These are phyloP conservation scores for Zosterops borbonicus DNA, from an alignment of 2,113 vertebrate genomes.

Conservation along the genomic window DNA sequence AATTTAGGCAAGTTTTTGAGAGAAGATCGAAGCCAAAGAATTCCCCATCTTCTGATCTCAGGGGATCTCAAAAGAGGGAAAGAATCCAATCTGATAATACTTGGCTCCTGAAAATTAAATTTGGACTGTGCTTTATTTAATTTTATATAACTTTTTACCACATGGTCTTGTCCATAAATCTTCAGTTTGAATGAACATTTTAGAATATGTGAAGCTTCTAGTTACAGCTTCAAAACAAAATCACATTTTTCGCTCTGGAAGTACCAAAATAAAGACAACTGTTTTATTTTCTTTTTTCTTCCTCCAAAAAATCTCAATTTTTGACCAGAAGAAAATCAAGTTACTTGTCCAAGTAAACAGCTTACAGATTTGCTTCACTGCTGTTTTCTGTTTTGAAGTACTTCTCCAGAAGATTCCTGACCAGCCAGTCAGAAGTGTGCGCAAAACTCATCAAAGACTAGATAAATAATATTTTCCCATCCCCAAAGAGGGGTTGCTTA, in stretches of 20 bases:
- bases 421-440: not conserved
- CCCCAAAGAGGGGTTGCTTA: not conserved
- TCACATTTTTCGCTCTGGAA: not conserved
- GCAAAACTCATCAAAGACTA: not conserved
- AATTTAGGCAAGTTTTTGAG: not conserved
- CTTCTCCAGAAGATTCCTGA: not conserved
- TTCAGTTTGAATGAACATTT: not conserved
- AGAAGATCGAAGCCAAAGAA: not conserved
- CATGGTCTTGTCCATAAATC: not conserved
- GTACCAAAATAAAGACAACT: not conserved
- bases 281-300: not conserved
- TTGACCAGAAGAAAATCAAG: not conserved
- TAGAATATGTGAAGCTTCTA: not conserved
- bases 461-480: not conserved
- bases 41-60: not conserved
- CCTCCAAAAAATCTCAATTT: not conserved
- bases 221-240: not conserved
- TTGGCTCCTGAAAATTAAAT: not conserved
- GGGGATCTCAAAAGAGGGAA: not conserved
- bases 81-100: not conserved
- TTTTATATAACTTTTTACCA: not conserved
- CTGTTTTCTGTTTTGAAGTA: not conserved
- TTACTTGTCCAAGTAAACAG: not conserved
- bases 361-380: not conserved
- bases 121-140: not conserved